Percentiles rank a stretch among this genome's conserved stretches.
Conservation (phyloP, 2,113 vertebrate species). For the Cryptotis parvus region DNA sequence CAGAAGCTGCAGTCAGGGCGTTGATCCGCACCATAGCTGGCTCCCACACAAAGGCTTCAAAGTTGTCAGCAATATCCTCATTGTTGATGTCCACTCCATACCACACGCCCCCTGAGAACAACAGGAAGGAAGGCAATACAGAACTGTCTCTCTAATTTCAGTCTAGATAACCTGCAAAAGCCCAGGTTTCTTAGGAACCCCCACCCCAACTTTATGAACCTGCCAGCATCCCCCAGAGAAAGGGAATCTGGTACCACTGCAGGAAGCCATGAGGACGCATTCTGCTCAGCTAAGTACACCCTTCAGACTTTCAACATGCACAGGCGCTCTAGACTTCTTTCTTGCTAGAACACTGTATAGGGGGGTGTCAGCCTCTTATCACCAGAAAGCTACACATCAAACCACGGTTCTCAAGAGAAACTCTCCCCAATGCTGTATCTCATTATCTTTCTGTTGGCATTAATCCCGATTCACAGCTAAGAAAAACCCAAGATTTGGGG, state of each 20-base stretch:
- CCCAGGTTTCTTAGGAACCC: background rate
- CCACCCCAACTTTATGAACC: background rate
- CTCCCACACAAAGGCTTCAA: constrained; percentile 94
- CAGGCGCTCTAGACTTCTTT: background rate
- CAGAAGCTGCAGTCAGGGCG: constrained; percentile 95
- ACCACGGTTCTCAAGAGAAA: background rate
- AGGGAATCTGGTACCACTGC: background rate
- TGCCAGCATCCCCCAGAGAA: background rate
- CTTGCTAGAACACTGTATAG: background rate
- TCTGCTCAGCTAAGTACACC: too few relatives aligned
- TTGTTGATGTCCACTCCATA: constrained; percentile 96
- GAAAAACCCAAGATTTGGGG: background rate
- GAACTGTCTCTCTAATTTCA: background rate
- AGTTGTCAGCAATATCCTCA: constrained; percentile 98
- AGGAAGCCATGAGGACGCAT: too few relatives aligned
- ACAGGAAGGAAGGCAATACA: background rate
- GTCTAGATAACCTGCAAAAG: background rate
- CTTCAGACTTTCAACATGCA: background rate
- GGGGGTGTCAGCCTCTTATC: background rate
- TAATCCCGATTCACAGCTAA: background rate
- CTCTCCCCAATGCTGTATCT: background rate
- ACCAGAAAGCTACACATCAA: background rate
- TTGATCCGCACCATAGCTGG: constrained; percentile 95
- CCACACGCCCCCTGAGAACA: constrained; percentile 92
- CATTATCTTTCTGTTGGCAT: background rate